Conservation (phyloP, 2,797 vertebrate genomes). For the Rhadinocentrus ornatus region DNA sequence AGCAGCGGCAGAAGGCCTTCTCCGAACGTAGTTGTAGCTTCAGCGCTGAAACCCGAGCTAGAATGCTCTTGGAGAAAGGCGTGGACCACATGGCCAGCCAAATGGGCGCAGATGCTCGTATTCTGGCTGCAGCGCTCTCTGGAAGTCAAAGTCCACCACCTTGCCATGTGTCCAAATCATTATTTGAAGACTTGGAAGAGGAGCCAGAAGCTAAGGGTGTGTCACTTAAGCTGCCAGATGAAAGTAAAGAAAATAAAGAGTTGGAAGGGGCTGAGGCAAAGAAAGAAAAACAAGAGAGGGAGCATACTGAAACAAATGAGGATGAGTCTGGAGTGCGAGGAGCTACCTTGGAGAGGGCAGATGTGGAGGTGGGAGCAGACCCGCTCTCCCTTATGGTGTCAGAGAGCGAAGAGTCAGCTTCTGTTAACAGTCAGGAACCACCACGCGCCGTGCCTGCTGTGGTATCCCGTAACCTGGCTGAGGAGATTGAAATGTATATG, state of each 20-base stretch:
- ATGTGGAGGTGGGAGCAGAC: conserved; percentile 91
- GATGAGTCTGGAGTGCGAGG: conserved; percentile 59
- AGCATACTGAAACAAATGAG: conserved; percentile 42
- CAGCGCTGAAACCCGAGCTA: conserved; percentile 90
- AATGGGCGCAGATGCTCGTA: conserved; percentile 96
- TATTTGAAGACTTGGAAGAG: conserved; percentile 79
- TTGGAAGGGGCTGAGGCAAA: conserved; percentile 42
- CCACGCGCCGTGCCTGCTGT: conserved; percentile 82
- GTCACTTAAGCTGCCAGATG: conserved; percentile 54
- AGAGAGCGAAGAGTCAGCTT: conserved; percentile 77
- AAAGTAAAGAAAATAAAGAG: conserved; percentile 45
- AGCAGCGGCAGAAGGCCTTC: conserved; percentile 89
- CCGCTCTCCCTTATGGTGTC: conserved; percentile 93
- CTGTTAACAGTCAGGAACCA: conserved; percentile 83
- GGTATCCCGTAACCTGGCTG: conserved; percentile 93
- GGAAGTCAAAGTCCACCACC: conserved; percentile 77
- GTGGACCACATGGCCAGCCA: conserved; percentile 90
- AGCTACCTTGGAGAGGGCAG: conserved; percentile 85
- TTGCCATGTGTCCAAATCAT: conserved; percentile 53
- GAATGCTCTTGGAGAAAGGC: conserved; percentile 91
- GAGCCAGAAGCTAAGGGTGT: conserved; percentile 61
- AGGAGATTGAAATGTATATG: conserved; percentile 99
- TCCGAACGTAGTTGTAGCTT: conserved; percentile 95
- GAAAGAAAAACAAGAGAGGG: conserved; percentile 60
- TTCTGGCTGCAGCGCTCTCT: conserved; percentile 89